Evolutionary conservation across 2,797 vertebrate species (phyloP).

Genomic region (Acomys russatus): DNA sequence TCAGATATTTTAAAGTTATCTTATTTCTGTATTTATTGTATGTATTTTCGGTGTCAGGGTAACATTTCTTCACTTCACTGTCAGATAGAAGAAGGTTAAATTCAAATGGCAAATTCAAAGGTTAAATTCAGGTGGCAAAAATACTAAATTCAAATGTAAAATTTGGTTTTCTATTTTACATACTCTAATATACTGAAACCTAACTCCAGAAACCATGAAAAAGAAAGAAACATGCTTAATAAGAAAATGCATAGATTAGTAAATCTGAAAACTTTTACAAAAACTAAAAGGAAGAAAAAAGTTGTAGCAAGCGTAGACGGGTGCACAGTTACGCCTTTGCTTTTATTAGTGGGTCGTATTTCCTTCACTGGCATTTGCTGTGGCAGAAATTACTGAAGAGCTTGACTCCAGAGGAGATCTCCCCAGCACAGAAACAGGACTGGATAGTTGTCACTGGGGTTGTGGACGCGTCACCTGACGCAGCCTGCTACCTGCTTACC

Average conservation of each 20-base stretch:
- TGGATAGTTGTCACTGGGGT: not conserved
- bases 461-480: not conserved
- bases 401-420: not conserved
- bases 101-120: not conserved
- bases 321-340: not conserved
- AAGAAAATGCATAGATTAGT: slow-evolving; percentile 41
- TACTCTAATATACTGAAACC: not conserved
- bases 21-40: slow-evolving; percentile 39
- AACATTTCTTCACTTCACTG: slow-evolving; percentile 32
- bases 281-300: not conserved
- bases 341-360: not conserved
- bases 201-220: slow-evolving; percentile 1
- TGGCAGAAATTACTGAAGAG: slow-evolving; percentile 52
- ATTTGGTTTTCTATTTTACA: slow-evolving; percentile 22
- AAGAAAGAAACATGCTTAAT: not conserved
- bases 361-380: slow-evolving; percentile 8
- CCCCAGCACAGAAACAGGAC: slow-evolving; percentile 2
- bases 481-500: not conserved
- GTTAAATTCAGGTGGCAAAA: not conserved
- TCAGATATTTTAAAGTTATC: not conserved
- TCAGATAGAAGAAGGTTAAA: slow-evolving; percentile 28
- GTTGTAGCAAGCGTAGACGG: not conserved
- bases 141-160: slow-evolving; percentile 57
- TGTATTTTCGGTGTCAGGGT: not conserved
- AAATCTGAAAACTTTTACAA: slow-evolving; percentile 11